Percentiles rank a stretch among this genome's conserved stretches.
These are phyloP conservation scores for Pristionchus entomophagus DNA, from an alignment of 2,888 invertebrate genomes.

Conservation along the genomic window DNA sequence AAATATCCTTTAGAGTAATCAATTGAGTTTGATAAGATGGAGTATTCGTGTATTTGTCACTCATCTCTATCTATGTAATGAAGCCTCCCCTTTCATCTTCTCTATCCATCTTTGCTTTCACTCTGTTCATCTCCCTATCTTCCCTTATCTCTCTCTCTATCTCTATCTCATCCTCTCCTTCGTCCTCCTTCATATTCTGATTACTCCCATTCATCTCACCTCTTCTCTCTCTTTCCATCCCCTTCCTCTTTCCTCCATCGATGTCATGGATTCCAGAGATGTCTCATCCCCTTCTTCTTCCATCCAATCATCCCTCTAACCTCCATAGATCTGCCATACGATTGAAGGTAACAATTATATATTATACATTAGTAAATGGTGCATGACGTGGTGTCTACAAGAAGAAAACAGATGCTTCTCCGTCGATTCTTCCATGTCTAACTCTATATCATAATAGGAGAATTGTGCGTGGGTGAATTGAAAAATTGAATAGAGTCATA, in stretches of 20 bases:
- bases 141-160: constrained; percentile 7
- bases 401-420: no score
- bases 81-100: background rate
- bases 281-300: constrained; percentile 2
- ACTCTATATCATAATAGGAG: no score
- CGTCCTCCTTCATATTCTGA: background rate
- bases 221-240: background rate
- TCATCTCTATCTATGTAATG: background rate
- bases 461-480: no score
- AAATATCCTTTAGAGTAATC: background rate
- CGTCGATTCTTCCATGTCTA: no score
- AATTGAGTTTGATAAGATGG: background rate
- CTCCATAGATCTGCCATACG: background rate
- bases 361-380: no score
- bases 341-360: background rate
- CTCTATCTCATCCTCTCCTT: background rate
- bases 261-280: constrained; percentile 20
- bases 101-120: background rate
- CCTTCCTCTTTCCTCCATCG: background rate
- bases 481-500: no score
- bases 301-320: background rate
- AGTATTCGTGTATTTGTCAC: background rate
- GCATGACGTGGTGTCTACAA: no score
- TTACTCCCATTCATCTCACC: constrained; percentile 26
- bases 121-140: background rate